These are phyloP conservation scores for Apomyelois bistriatella DNA, from an alignment of 2,888 invertebrate genomes.

Conservation along the genomic window DNA sequence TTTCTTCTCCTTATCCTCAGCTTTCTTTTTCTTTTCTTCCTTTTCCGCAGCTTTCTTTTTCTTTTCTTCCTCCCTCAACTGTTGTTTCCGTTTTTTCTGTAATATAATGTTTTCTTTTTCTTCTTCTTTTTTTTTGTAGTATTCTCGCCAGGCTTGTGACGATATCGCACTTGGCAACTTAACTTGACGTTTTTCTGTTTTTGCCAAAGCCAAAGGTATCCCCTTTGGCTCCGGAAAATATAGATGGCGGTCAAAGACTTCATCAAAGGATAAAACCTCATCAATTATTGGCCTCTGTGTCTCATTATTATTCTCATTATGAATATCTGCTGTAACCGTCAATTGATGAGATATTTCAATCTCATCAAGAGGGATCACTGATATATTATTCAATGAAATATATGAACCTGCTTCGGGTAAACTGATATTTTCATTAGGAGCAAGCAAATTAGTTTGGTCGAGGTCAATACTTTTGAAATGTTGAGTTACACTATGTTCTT, in stretches of 20 bases:
- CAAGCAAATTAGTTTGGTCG: too few relatives aligned
- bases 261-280: not conserved
- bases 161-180: not conserved
- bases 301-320: not conserved
- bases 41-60: too few relatives aligned
- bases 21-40: too few relatives aligned
- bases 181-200: not conserved
- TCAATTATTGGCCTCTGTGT: not conserved
- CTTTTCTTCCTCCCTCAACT: too few relatives aligned
- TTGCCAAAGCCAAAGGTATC: too few relatives aligned
- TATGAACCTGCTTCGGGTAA: not conserved
- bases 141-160: not conserved
- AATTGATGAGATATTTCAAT: not conserved
- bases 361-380: not conserved
- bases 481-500: too few relatives aligned
- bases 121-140: not conserved
- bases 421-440: not conserved
- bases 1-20: too few relatives aligned
- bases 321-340: not conserved
- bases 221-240: not conserved
- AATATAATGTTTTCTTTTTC: too few relatives aligned
- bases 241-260: not conserved
- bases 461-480: too few relatives aligned
- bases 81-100: too few relatives aligned
- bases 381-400: constrained; percentile 1